These are phyloP conservation scores for Tetranychus cinnabarinus DNA, from an alignment of 1,140 invertebrate genomes.

Conservation along the genomic window DNA sequence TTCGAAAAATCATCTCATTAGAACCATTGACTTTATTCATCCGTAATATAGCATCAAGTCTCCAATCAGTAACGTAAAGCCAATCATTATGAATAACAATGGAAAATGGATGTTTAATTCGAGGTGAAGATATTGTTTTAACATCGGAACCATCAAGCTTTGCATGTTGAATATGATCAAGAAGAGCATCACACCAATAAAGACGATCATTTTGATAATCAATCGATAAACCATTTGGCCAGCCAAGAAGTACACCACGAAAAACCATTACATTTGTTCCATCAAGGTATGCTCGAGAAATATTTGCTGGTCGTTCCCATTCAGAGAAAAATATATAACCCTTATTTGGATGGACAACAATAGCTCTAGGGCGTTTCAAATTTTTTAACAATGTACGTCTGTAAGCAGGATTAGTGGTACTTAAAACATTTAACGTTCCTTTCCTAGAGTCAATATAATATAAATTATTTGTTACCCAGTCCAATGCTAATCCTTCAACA, in stretches of 20 bases:
- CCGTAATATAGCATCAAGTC: constrained; percentile 74
- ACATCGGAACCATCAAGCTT: constrained; percentile 81
- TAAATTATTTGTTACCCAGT: constrained; percentile 89
- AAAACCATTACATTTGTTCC: constrained; percentile 65
- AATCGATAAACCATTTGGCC: constrained; percentile 83
- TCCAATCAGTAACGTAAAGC: constrained; percentile 94
- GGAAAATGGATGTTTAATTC: constrained; percentile 80
- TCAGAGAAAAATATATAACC: constrained; percentile 82
- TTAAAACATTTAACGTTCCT: constrained; percentile 79
- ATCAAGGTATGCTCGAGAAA: constrained; percentile 67
- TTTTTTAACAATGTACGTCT: constrained; percentile 61
- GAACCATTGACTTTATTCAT: constrained; percentile 68
- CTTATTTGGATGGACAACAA: constrained; percentile 83
- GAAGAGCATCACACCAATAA: constrained; percentile 82
- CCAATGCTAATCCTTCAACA: constrained; percentile 84
- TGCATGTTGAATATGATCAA: constrained; percentile 87
- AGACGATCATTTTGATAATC: constrained; percentile 62
- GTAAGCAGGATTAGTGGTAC: constrained; percentile 55
- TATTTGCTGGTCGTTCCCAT: constrained; percentile 86
- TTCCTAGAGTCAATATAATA: constrained; percentile 94
- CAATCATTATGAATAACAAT: constrained; percentile 79
- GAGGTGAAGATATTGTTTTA: constrained; percentile 55
- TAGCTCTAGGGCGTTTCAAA: constrained; percentile 68
- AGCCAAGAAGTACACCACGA: constrained; percentile 70
- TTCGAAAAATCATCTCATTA: constrained; percentile 54